Percentiles rank a stretch among this genome's conserved stretches.
Conservation (phyloP, 2,113 vertebrate genomes). For the Grammomys dolichurus region DNA sequence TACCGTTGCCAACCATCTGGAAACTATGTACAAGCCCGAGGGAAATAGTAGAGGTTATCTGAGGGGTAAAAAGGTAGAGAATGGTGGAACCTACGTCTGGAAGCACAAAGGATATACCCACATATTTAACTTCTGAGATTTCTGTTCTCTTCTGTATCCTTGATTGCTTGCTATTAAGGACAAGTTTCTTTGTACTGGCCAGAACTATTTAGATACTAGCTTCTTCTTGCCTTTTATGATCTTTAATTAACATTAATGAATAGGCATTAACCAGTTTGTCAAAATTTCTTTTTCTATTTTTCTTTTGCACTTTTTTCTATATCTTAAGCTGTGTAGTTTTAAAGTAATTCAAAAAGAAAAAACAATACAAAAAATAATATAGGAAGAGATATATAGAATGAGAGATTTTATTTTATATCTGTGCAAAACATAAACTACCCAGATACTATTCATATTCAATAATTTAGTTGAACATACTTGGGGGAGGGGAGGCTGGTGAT, state of each 20-base stretch:
- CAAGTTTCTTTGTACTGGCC: background rate
- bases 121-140: background rate
- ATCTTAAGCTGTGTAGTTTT: conserved; percentile 1
- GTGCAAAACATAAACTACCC: background rate
- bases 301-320: background rate
- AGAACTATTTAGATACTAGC: background rate
- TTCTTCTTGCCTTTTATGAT: conserved; percentile 4
- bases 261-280: background rate
- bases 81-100: background rate
- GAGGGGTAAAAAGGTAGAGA: background rate
- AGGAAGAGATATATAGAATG: background rate
- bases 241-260: background rate
- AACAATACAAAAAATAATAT: background rate
- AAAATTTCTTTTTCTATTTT: background rate
- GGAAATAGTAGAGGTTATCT: background rate
- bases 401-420: conserved; percentile 23
- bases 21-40: background rate
- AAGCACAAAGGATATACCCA: background rate
- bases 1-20: background rate
- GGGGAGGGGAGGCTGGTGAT: too few relatives aligned
- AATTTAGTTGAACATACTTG: background rate
- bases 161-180: background rate
- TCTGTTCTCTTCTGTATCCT: background rate
- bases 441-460: background rate
- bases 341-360: conserved; percentile 48